A percentile compares a stretch with the other conserved stretches of the same genome.
These are phyloP conservation scores for Semnopithecus entellus DNA, from an alignment of 2,113 vertebrate species.

Conservation along the genomic window DNA sequence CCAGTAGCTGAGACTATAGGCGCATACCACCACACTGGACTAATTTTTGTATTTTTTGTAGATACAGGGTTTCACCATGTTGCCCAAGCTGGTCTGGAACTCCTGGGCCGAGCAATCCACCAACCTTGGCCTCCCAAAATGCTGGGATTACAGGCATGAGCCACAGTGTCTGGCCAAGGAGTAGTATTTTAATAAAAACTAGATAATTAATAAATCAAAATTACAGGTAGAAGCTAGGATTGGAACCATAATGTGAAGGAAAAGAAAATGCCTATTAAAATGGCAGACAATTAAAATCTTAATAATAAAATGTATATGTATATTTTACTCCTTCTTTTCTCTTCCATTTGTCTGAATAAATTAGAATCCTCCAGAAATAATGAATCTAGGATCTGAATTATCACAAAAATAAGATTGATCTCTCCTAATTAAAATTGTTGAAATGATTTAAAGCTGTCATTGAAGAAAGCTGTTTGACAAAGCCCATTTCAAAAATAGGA, in stretches of 20 bases:
- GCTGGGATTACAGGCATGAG: no score
- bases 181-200: background rate
- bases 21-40: no score
- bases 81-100: no score
- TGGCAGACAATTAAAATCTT: background rate
- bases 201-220: background rate
- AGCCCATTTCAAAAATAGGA: background rate
- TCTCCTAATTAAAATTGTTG: background rate
- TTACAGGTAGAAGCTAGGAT: background rate
- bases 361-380: constrained; percentile 44
- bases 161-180: background rate
- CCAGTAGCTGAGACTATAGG: no score
- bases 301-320: background rate
- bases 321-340: background rate
- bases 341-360: background rate
- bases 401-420: background rate
- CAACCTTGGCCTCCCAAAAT: no score
- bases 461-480: background rate
- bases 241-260: background rate
- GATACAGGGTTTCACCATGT: no score
- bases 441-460: background rate
- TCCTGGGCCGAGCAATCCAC: no score
- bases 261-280: constrained; percentile 4
- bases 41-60: no score
- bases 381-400: background rate